These are phyloP conservation scores for Nephrotoma guestfalica DNA, from an alignment of 2,888 invertebrate genomes.

Conservation along the genomic window DNA sequence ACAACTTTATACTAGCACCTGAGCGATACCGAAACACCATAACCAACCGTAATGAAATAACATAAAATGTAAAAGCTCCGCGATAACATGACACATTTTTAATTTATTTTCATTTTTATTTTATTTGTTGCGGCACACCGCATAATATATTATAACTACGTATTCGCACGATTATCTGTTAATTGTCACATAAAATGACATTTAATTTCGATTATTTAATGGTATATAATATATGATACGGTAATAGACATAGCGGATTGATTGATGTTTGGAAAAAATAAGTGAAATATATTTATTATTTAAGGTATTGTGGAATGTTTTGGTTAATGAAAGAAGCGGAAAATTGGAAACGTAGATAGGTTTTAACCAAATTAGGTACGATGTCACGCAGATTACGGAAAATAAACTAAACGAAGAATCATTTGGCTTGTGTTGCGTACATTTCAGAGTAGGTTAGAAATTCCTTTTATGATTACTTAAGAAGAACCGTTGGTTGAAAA, in stretches of 20 bases:
- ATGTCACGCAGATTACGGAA: too few species aligned
- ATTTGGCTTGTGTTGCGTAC: too few species aligned
- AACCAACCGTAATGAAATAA: neutral
- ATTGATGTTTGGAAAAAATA: neutral
- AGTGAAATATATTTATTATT: neutral
- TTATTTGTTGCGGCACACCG: neutral
- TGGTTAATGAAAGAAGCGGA: too few species aligned
- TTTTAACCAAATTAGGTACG: too few species aligned
- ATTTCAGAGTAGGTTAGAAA: too few species aligned
- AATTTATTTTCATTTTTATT: neutral
- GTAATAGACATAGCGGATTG: neutral
- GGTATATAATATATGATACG: neutral
- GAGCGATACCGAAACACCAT: neutral
- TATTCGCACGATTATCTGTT: neutral
- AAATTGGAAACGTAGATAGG: too few species aligned
- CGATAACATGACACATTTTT: neutral
- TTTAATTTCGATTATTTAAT: neutral
- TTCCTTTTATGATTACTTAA: too few species aligned
- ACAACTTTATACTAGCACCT: neutral
- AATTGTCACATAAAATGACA: neutral
- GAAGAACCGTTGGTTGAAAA: too few species aligned
- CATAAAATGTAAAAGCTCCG: neutral
- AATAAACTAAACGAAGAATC: too few species aligned
- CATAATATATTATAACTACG: neutral
- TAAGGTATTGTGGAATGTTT: too few species aligned